A percentile compares a stretch with the other conserved stretches of the same genome.
These are phyloP conservation scores for Elaphurus davidianus DNA, from an alignment of 2,113 vertebrate species.

Conservation along the genomic window DNA sequence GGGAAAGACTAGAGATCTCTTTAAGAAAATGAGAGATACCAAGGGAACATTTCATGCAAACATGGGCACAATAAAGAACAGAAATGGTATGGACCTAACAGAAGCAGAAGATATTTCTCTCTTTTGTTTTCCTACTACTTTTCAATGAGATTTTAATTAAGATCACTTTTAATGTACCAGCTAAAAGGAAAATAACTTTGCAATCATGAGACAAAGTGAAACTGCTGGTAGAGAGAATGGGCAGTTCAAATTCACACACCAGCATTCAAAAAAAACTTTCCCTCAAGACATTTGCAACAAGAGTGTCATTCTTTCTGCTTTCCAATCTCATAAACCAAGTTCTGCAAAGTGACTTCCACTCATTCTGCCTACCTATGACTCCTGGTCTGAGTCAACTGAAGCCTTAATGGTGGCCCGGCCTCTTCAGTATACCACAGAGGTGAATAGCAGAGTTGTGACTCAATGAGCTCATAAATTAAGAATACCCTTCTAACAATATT, in stretches of 20 bases:
- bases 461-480: slow-evolving; percentile 4
- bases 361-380: neutral
- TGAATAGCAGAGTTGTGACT: neutral
- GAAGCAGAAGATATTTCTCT: neutral
- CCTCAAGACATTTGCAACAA: neutral
- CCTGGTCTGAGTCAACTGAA: neutral
- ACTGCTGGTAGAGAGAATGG: slow-evolving; percentile 51
- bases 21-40: neutral
- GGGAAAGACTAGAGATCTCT: neutral
- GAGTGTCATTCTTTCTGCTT: neutral
- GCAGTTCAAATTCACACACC: slow-evolving; percentile 34
- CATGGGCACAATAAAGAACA: neutral
- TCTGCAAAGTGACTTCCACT: neutral
- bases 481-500: neutral
- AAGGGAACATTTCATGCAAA: neutral
- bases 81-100: neutral
- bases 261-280: neutral
- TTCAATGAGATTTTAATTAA: slow-evolving; percentile 46
- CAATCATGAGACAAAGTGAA: slow-evolving; percentile 61
- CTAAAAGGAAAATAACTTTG: slow-evolving; percentile 35
- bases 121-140: neutral
- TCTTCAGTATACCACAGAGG: neutral
- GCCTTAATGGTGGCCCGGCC: neutral
- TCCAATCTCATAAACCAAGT: neutral
- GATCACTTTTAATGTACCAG: neutral